These are phyloP conservation scores for Ennomos quercinarius DNA, from an alignment of 2,888 invertebrate genomes.

Conservation along the genomic window DNA sequence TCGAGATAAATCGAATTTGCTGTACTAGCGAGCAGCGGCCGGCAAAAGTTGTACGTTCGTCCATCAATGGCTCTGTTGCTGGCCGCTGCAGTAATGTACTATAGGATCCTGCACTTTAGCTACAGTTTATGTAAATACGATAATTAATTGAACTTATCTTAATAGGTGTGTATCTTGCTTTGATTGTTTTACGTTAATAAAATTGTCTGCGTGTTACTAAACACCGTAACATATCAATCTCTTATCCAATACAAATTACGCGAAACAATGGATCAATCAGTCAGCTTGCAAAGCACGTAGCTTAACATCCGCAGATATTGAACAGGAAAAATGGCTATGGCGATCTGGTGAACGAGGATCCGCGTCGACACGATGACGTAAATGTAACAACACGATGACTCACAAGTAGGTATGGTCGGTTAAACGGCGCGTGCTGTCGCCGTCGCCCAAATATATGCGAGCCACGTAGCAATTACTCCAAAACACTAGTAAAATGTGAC, in stretches of 20 bases:
- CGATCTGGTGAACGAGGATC: conserved; percentile 31
- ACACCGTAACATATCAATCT: conserved; percentile 2
- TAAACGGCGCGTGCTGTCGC: conserved; percentile 36
- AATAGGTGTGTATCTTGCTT: no score
- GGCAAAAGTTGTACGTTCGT: no score
- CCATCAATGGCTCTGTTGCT: no score
- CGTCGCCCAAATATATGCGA: conserved; percentile 14
- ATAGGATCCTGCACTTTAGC: no score
- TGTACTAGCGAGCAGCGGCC: no score
- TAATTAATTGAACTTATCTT: no score
- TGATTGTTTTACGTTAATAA: neutral
- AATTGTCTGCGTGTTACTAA: neutral
- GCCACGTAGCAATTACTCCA: conserved; percentile 14
- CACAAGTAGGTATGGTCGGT: conserved; percentile 16
- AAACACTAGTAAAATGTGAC: conserved; percentile 27
- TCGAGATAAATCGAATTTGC: no score
- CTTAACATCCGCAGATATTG: conserved; percentile 50
- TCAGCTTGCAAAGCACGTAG: conserved; percentile 52
- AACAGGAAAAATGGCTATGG: conserved; percentile 44
- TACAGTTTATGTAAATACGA: neutral
- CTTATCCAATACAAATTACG: conserved; percentile 17
- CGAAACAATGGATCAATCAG: conserved; percentile 23
- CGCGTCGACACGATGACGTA: conserved; percentile 40
- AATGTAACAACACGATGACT: conserved; percentile 40
- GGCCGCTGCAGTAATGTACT: no score